A percentile compares a stretch with the other conserved stretches of the same genome.
phyloP scores from a whole-genome alignment of 2,113 vertebrate species.

The Corvus hawaiiensis region DNA sequence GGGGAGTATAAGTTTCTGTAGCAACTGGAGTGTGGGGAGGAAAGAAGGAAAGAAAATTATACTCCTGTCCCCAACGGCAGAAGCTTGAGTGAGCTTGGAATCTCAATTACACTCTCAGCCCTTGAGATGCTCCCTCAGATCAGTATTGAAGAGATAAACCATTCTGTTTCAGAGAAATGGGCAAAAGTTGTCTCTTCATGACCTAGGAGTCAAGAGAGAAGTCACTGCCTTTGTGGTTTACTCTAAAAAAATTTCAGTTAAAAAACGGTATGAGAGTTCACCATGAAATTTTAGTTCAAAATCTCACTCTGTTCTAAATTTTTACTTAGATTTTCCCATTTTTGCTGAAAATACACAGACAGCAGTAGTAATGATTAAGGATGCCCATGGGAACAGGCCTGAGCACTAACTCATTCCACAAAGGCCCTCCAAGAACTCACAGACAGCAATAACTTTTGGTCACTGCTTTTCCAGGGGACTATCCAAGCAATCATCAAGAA shows the following conservation, averaged over 20 bases:
- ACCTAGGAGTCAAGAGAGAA: background rate
- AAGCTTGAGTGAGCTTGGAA: background rate
- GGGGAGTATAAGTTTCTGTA: background rate
- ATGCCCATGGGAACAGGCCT: background rate
- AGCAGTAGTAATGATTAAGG: background rate
- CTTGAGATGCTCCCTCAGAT: background rate
- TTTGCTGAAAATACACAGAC: background rate
- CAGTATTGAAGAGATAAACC: background rate
- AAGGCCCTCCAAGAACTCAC: background rate
- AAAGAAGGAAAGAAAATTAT: background rate
- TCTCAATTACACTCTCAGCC: background rate
- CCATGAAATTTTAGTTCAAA: background rate
- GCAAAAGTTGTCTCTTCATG: background rate
- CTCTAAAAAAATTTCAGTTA: background rate
- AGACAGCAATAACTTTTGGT: background rate
- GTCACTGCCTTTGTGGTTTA: background rate
- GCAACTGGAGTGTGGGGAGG: background rate
- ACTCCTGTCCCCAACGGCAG: background rate
- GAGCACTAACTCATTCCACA: background rate
- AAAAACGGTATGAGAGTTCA: background rate
- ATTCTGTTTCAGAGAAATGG: background rate
- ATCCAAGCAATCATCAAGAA: background rate
- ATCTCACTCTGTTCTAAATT: background rate
- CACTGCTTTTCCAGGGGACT: background rate
- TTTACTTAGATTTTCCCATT: background rate